These are phyloP conservation scores for Dryoscopus gambensis DNA, from an alignment of 2,113 vertebrate genomes.

Conservation along the genomic window DNA sequence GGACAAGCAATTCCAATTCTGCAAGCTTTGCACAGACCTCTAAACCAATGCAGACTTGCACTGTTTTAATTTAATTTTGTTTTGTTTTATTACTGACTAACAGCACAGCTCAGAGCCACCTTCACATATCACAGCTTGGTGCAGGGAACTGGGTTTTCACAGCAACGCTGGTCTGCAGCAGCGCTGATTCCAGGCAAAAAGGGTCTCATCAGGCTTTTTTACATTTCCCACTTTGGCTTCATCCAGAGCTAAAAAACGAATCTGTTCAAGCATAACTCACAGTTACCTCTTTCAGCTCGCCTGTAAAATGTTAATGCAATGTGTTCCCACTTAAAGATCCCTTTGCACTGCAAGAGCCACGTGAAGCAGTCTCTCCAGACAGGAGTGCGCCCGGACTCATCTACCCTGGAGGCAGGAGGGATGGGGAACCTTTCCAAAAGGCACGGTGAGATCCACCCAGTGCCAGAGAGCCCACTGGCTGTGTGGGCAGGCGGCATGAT, in stretches of 20 bases:
- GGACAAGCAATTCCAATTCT: not conserved
- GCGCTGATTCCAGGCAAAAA: not conserved
- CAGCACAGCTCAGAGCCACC: not conserved
- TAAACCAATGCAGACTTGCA: not conserved
- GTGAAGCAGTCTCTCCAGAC: not conserved
- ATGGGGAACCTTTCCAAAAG: slow-evolving; percentile 11
- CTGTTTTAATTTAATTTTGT: not conserved
- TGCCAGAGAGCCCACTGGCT: not conserved
- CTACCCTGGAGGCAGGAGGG: not conserved
- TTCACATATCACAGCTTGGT: not conserved
- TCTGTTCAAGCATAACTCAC: not conserved
- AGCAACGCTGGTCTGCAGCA: not conserved
- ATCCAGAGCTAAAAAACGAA: not conserved
- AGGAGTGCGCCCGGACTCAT: not conserved
- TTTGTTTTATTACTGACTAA: not conserved
- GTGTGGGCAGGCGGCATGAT: slow-evolving; percentile 10
- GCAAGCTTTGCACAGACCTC: not conserved
- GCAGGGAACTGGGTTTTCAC: not conserved
- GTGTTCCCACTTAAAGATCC: not conserved
- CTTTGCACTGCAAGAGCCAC: not conserved
- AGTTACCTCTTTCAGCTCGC: not conserved
- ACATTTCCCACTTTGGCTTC: not conserved
- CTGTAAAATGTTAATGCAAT: not conserved
- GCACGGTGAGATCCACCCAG: not conserved
- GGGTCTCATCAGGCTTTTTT: not conserved